Conservation (phyloP, 2,113 vertebrate species). For the Sakesphorus luctuosus region DNA sequence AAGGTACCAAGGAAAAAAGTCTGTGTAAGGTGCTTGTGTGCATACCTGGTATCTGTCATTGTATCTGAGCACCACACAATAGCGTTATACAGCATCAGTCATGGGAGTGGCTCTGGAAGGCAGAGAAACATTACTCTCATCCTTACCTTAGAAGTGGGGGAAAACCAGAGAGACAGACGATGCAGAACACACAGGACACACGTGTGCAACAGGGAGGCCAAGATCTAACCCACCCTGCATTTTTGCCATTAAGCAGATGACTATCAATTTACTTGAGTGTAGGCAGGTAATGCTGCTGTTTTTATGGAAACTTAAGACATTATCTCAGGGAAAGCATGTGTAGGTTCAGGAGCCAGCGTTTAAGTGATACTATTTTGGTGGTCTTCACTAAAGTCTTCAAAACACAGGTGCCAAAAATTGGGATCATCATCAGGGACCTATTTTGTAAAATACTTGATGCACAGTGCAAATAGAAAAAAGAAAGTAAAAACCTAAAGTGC, state of each 20-base stretch:
- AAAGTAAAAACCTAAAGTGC: background rate
- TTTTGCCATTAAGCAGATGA: background rate
- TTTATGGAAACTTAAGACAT: background rate
- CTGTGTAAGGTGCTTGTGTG: background rate
- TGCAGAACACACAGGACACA: background rate
- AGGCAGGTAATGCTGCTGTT: background rate
- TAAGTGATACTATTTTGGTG: background rate
- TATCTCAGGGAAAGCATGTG: background rate
- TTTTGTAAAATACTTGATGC: background rate
- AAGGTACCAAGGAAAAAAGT: background rate
- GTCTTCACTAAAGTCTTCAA: background rate
- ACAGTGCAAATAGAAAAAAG: background rate
- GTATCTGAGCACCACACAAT: background rate
- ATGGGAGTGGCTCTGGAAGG: background rate
- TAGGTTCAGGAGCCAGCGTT: background rate
- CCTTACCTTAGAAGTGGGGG: background rate
- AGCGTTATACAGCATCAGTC: background rate
- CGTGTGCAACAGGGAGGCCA: background rate
- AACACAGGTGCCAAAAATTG: background rate
- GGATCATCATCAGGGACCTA: background rate
- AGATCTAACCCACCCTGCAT: background rate
- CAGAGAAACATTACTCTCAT: background rate
- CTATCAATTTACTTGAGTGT: background rate
- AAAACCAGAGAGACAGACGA: background rate
- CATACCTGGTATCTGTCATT: background rate